Evolutionary conservation across 2,888 invertebrate genomes (phyloP), one percentile per base, ranked within the genome.

Genomic region (Villa cingulata): DNA sequence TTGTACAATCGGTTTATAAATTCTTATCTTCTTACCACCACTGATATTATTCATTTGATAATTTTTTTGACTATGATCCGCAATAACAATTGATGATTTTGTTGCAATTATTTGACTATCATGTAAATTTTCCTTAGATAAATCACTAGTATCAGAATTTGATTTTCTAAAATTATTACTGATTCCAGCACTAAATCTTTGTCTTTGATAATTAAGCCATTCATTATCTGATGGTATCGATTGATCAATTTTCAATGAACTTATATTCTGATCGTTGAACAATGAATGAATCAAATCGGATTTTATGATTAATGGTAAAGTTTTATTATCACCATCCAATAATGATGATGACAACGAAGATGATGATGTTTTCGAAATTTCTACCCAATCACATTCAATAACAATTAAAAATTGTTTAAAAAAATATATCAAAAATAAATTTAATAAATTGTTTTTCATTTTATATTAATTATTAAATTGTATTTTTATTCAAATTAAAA

Each of bases 201-300:
- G 62, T 6, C 59, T 59, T 48, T 67, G 67, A 53, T 67, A 67
- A 38, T 61, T 60, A 27, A 66, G 52, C 67, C 67, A 67, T 17
- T 58, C 59, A 12, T 59, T 54, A 48, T 64, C 67, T 27, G 66
- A 65, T 4, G 58, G 62, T n/a, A 6, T 7, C 4, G 38, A 47
- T n/a, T 45, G 16, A 15, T 16, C 32, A 15, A 18, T 16, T 18
- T 40, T 37, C 7, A 34, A 9, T 6, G 43, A 19, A 14, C 16
- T 43, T 10, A 46, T 16, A 14, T 37, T 16, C 27, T 36, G n/a
- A 16, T 27, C 39, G 17, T 38, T 29, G 5, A 48, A 18, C 3
- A 48, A 19, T 19, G 41, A 42, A 44, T 45, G 41, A 12, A 49
- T 17, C 3, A 49, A 16, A 43, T 49, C 43, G 2, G 49, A 42